Evolutionary conservation across 1,140 invertebrate species (phyloP).

Genomic region (Coptotermes formosanus): DNA sequence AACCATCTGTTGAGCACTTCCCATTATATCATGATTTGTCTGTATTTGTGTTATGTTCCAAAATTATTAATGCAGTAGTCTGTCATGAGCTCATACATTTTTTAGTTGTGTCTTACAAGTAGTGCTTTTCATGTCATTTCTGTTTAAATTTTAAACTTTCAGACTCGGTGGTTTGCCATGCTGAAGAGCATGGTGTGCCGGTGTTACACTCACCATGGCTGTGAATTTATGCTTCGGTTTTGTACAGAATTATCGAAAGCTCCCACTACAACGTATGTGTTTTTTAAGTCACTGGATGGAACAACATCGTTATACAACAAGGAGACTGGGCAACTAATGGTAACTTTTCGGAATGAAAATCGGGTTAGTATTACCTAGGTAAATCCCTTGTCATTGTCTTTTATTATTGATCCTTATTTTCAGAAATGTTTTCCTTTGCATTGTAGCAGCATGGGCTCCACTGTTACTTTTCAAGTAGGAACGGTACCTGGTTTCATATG

Average conservation of each 20-base stretch:
- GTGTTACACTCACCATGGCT: slow-evolving; percentile 71
- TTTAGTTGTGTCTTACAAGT: not conserved
- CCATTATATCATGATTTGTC: too few species aligned
- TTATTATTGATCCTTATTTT: too few species aligned
- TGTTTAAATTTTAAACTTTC: not conserved
- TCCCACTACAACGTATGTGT: slow-evolving; percentile 58
- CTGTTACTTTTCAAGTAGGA: too few species aligned
- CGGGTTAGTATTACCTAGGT: slow-evolving; percentile 48
- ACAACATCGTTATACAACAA: slow-evolving; percentile 69
- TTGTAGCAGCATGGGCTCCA: too few species aligned
- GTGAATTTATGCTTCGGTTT: slow-evolving; percentile 67
- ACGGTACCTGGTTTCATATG: too few species aligned
- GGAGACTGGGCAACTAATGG: slow-evolving; percentile 61
- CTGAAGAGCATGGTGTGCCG: slow-evolving; percentile 64
- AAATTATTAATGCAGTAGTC: too few species aligned
- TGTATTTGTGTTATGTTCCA: too few species aligned
- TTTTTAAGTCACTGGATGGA: slow-evolving; percentile 69
- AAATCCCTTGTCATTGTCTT: too few species aligned
- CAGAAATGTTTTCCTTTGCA: too few species aligned
- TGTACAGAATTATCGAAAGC: slow-evolving; percentile 65
- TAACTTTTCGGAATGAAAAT: slow-evolving; percentile 74
- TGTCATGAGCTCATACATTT: not conserved
- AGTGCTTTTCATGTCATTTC: not conserved
- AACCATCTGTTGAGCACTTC: too few species aligned
- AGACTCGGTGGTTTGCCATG: slow-evolving; percentile 53